Evolutionary conservation across 2,888 invertebrate genomes (phyloP).

Genomic region (Nemapogon koenigi): DNA sequence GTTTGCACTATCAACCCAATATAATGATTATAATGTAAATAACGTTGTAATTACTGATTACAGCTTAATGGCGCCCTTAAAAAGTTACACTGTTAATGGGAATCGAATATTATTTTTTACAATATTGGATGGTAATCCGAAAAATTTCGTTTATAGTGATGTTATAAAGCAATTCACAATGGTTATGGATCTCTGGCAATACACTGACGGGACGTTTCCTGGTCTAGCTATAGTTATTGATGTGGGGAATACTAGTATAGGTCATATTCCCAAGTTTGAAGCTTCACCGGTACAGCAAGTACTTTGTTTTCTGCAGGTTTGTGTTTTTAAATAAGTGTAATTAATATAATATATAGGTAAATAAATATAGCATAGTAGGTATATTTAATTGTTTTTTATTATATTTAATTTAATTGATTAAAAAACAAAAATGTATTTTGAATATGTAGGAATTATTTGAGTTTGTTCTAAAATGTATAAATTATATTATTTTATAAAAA

Average conservation of each 20-base stretch:
- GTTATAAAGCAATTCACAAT: constrained; percentile 25
- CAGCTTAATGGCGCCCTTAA: background rate
- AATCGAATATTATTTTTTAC: constrained; percentile 60
- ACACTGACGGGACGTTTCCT: constrained; percentile 60
- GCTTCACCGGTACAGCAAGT: constrained; percentile 71
- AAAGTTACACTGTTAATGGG: constrained; percentile 32
- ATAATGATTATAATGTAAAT: too few species aligned
- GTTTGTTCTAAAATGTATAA: too few species aligned
- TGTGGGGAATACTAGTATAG: constrained; percentile 65
- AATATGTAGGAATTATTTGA: too few species aligned
- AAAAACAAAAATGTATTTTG: too few species aligned
- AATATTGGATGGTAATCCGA: constrained; percentile 62
- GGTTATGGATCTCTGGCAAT: background rate
- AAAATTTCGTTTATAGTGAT: constrained; percentile 57
- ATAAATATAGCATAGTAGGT: too few species aligned
- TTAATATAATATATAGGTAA: too few species aligned
- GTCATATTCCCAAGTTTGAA: constrained; percentile 70
- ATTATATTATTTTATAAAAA: too few species aligned
- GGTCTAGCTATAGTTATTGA: constrained; percentile 71
- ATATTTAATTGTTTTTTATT: too few species aligned
- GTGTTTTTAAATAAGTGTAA: background rate
- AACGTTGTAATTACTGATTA: too few species aligned
- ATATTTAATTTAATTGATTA: too few species aligned
- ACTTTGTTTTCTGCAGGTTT: constrained; percentile 69
- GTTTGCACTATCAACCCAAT: too few species aligned